Conservation (phyloP, 2,797 vertebrate genomes). For the Smutsia temminckii region DNA sequence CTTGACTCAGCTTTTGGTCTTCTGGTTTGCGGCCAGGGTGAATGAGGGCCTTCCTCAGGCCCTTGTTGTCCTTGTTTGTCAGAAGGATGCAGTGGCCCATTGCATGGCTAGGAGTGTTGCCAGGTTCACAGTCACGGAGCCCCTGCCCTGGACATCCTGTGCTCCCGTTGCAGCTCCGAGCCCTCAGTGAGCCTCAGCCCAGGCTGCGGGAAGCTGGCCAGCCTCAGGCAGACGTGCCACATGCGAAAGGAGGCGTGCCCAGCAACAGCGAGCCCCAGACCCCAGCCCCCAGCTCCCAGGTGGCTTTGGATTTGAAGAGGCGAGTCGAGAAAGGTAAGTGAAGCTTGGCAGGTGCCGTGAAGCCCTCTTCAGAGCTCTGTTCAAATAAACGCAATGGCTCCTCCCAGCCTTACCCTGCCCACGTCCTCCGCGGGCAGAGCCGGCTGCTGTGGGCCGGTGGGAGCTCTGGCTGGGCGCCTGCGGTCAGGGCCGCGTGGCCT, state of each 20-base stretch:
- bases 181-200: conserved; percentile 31
- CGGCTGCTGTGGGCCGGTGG: background rate
- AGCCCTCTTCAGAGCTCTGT: background rate
- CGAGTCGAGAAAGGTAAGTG: conserved; percentile 71
- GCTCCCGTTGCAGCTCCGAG: conserved; percentile 22
- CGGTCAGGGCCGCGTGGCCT: background rate
- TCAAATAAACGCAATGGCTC: background rate
- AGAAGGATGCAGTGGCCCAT: fast-evolving
- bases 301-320: conserved; percentile 41
- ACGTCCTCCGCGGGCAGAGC: too few relatives aligned
- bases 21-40: too few relatives aligned
- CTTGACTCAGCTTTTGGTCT: background rate
- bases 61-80: background rate
- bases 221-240: background rate
- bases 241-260: background rate
- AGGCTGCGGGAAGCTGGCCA: conserved; percentile 43
- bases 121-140: background rate
- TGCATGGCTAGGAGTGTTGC: fast-evolving
- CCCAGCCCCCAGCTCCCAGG: conserved; percentile 42
- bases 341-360: background rate
- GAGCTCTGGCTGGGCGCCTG: background rate
- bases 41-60: background rate
- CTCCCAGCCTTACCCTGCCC: too few relatives aligned
- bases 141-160: background rate
- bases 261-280: conserved; percentile 2